phyloP scores from a whole-genome alignment of 2,113 vertebrate species.

The Chascanopsetta lugubris region DNA sequence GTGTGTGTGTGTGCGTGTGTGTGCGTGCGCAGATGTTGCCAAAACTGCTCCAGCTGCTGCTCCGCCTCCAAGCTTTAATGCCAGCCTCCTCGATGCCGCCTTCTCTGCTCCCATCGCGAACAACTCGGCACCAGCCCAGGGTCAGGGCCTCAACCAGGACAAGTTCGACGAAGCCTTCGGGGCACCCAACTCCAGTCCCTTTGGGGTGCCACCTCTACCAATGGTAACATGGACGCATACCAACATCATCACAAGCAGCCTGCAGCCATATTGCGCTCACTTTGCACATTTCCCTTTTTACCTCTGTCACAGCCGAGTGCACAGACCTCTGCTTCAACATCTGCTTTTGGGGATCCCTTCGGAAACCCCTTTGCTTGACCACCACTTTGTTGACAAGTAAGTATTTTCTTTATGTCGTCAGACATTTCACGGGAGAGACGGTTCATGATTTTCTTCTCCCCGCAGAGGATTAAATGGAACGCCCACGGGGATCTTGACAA shows the following conservation, averaged over 20 bases:
- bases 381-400: slow-evolving; percentile 42
- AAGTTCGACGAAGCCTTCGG: slow-evolving; percentile 86
- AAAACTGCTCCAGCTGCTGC: slow-evolving; percentile 69
- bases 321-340: slow-evolving; percentile 66
- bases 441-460: not conserved
- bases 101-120: slow-evolving; percentile 55
- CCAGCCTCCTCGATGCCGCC: slow-evolving; percentile 59
- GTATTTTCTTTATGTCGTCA: not conserved
- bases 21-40: slow-evolving; percentile 77
- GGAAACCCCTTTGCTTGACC: slow-evolving; percentile 91
- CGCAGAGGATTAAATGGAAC: slow-evolving; percentile 39
- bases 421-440: not conserved
- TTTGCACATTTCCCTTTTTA: not conserved
- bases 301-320: slow-evolving; percentile 36
- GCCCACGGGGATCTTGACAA: slow-evolving; percentile 29
- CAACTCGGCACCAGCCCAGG: slow-evolving; percentile 27
- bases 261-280: not conserved
- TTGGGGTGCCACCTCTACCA: slow-evolving; percentile 69
- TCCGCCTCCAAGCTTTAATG: slow-evolving; percentile 50
- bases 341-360: slow-evolving; percentile 83
- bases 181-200: slow-evolving; percentile 68
- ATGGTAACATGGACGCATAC: slow-evolving; percentile 69
- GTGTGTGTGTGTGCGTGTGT: no score
- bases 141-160: slow-evolving; percentile 44
- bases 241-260: not conserved